Base-by-base conservation (phyloP, 2,888 invertebrate genomes). In the Sphaerophoria rueppellii region DNA sequence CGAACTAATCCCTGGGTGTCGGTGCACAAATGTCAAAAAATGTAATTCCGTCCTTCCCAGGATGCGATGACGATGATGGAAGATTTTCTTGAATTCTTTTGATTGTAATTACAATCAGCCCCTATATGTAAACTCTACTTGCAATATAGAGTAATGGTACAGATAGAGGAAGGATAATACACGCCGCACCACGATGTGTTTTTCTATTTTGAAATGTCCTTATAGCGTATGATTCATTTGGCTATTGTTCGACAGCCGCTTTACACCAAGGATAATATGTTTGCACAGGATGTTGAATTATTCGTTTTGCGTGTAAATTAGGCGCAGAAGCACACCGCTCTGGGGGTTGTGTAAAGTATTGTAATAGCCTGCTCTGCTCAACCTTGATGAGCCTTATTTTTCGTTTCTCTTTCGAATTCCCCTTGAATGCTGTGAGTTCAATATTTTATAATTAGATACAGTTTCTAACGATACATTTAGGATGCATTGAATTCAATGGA, bases 231-330 rank as follows among this genome's bases (percentile, higher is more conserved):
- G 73, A 85, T 85, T 81, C 85, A 85, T 85, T 67, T 76, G 81
- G 81, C 70, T 24, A 85, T 85, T 85, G 85, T 85, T 65, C 72
- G 60, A 81, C 57, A 73, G 85, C 73, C 70, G 85, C 85, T 85
- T 67, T 81, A 85, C 85, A 85, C 81, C 81, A 63, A 73, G 81
- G 85, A 85, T 85, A 85, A 85, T 85, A 73, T 85, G 85, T 85
- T 85, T 85, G 85, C 76, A 85, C 81, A 85, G 81, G 81, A 77
- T 81, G 46, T 81, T 81, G 63, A 63, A 85, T 85, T 85, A 85
- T 85, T 76, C 85, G 81, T 85, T 81, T 60, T 85, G 85, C 85
- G 85, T 85, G 85, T 85, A 85, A 85, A 85, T 85, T 85, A 85
- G 76, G 85, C 85, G 85, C 85, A 85, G 85, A 73, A 85, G 85